Conservation (phyloP, 1,140 invertebrate genomes). For the Drosophila takahashii region DNA sequence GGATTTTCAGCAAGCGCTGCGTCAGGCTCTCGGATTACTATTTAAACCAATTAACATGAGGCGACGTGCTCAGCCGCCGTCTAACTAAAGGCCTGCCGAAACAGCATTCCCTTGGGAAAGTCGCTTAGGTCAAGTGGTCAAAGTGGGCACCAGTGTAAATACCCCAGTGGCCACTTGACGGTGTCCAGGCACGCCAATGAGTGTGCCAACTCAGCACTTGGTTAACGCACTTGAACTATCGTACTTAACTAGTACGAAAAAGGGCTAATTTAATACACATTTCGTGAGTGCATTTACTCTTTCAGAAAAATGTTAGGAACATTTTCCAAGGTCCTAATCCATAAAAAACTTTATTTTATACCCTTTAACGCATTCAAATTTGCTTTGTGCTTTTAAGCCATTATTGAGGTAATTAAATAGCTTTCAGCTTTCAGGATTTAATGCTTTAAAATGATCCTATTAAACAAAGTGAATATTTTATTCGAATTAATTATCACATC, state of each 20-base stretch:
- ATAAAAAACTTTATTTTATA: too few relatives aligned
- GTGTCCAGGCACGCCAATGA: constrained; percentile 31
- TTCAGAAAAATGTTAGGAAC: too few relatives aligned
- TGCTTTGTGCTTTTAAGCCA: too few relatives aligned
- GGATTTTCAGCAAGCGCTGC: constrained; percentile 57
- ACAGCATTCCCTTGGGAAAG: constrained; percentile 43
- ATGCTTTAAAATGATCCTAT: too few relatives aligned
- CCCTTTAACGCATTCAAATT: too few relatives aligned
- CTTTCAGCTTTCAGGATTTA: too few relatives aligned
- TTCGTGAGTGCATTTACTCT: not conserved
- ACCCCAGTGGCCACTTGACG: constrained; percentile 59
- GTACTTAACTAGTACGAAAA: not conserved
- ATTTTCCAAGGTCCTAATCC: too few relatives aligned
- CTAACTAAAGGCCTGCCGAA: constrained; percentile 12
- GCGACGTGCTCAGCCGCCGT: constrained; percentile 22
- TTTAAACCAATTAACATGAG: constrained; percentile 78
- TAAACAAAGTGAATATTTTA: too few relatives aligned
- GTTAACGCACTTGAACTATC: not conserved
- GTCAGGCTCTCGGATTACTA: constrained; percentile 65
- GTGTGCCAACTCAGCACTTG: constrained; percentile 2
- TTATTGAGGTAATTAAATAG: too few relatives aligned
- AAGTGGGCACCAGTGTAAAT: constrained; percentile 61
- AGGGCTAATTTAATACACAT: too few relatives aligned
- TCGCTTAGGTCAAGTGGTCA: constrained; percentile 39
- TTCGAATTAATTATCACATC: too few relatives aligned